Base-by-base conservation (phyloP, 2,888 invertebrate genomes). In the Drosophila borealis region DNA sequence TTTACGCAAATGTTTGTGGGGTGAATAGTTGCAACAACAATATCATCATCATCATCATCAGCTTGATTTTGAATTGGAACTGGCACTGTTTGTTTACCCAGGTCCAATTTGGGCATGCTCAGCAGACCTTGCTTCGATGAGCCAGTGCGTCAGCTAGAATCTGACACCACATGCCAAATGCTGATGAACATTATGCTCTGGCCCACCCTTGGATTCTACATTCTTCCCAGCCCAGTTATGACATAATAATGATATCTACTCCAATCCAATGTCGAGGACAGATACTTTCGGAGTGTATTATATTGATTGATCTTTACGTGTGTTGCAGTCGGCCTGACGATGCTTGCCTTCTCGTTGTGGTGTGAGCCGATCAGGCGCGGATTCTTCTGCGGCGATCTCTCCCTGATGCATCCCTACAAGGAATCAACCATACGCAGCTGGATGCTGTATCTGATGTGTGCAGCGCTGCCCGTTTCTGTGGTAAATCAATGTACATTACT, bases 311-410 rank as follows among this genome's bases (percentile, higher is more conserved):
- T 39, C 8, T 41, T 33, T 2, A 25, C 11, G 2, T n/a, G n/a
- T 6, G 1, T 29, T 95, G 36, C 95, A 97, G 97, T 96, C 90
- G 95, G 96, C 59, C 93, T 96, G 83, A 94, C 96, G 10, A 95
- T 97, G 83, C 92, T 97, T 72, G 93, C 94, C 65, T 95, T 96
- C 87, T 96, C 94, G 89, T 89, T 96, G 39, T 95, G 95, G 94
- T 96, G 95, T 21, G 93, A 94, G 55, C 96, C 97, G 0, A 96
- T 95, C 91, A 93, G 95, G 74, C 93, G 98, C 70, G 99, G 99
- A 29, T 98, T 98, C 93, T 98, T 97, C 93, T 99, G 99, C 93
- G 96, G 97, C 91, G 99, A 99, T 93, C 96, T 97, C 89, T 96
- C 97, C 29, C 94, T 99, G 51, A 95, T 94, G 86, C 97, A 98